Evolutionary conservation across 2,888 invertebrate genomes (phyloP), one percentile per base, ranked within the genome.

Genomic region (Scaptodrosophila latifasciaeformis): DNA sequence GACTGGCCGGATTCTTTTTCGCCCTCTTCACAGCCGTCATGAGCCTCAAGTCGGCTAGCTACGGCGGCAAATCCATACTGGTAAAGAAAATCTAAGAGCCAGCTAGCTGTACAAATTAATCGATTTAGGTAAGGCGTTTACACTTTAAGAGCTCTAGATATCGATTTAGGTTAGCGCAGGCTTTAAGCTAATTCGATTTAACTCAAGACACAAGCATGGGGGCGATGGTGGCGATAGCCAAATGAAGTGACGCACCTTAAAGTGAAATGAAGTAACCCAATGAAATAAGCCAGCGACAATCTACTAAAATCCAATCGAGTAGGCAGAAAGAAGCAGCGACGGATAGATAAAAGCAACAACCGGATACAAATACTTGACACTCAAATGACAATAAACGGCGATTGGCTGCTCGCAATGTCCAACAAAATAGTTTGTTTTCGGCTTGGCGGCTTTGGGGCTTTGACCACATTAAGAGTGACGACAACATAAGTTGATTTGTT

Each of bases 1-100:
- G 93, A 13, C 84, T 95, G 54, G 95, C 94, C 15, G 95, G 95
- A 62, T 95, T 95, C 87, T 95, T 95, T 88, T 95, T 95, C 83
- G 94, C 95, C 1, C 86, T 95, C 10, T 95, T 95, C 77, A 92
- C 94, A 46, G 93, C 94, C 1, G 92, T 92, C 2, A 92, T 95
- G 89, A 93, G 92, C 50, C 87, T 94, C 59, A 93, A 91, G 56
- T 55, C 70, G 39, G 45, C 69, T 48, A 62, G 68, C 37, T 70
- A 77, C 35, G 49, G 62, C 15, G 49, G 58, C 52, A 82, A 84
- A 66, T 54, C 80, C 19, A 59, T 80, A 55, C 45, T 83, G 3
- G 63, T 82, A n/a, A 80, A 76, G 54, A 75, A 72, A 61, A 75
- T 77, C 50, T 69, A 37, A 2, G 12, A 12, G 24, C 7, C 7